Evolutionary conservation across 2,888 invertebrate species (phyloP).

Genomic region (Horisme vitalbata): DNA sequence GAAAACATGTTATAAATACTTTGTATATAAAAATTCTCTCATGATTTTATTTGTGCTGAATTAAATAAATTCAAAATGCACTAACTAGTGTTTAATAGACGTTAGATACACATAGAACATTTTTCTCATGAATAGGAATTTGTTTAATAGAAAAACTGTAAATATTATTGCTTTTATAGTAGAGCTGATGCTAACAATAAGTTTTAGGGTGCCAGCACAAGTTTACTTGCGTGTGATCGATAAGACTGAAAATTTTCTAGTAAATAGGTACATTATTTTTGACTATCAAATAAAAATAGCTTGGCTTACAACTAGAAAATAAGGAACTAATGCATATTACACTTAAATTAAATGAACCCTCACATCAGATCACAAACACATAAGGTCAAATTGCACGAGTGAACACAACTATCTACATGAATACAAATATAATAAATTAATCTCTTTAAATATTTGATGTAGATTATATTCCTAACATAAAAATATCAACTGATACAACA

Average conservation of each 20-base stretch:
- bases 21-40: conserved; percentile 59
- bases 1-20: conserved; percentile 42
- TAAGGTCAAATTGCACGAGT: conserved; percentile 73
- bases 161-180: conserved; percentile 59
- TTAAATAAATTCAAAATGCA: conserved; percentile 35
- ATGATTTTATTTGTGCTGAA: conserved; percentile 57
- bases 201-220: conserved; percentile 43
- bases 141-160: conserved; percentile 42
- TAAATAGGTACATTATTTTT: conserved; percentile 40
- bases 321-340: conserved; percentile 80
- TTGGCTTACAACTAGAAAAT: conserved; percentile 71
- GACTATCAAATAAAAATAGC: conserved; percentile 54
- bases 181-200: conserved; percentile 76
- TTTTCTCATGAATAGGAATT: conserved; percentile 46
- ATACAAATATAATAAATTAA: conserved; percentile 77
- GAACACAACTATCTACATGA: conserved; percentile 67
- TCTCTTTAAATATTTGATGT: conserved; percentile 70
- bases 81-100: conserved; percentile 18
- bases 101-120: conserved; percentile 33
- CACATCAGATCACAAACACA: conserved; percentile 80
- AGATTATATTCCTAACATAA: conserved; percentile 63
- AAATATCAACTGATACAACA: conserved; percentile 78
- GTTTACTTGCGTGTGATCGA: conserved; percentile 38
- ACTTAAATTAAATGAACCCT: conserved; percentile 72
- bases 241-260: conserved; percentile 41